Conservation (phyloP, 1,140 invertebrate species). For the Trichonephila inaurata region DNA sequence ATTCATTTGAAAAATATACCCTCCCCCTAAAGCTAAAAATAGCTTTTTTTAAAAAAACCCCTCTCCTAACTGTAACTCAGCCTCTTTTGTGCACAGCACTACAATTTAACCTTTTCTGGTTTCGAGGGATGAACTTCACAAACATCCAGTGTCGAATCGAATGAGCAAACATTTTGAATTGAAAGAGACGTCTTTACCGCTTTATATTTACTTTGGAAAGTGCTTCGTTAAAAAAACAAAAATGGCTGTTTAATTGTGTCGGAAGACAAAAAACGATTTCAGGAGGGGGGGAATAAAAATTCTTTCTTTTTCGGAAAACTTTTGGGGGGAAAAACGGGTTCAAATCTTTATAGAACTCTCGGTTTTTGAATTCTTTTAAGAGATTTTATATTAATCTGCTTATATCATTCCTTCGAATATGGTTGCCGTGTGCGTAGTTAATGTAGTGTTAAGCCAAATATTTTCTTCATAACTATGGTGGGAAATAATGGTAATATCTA, state of each 20-base stretch:
- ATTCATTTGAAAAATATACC: too few species aligned
- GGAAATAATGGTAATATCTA: too few species aligned
- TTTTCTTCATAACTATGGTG: too few species aligned
- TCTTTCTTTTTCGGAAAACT: not conserved
- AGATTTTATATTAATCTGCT: too few species aligned
- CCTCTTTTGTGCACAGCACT: not conserved
- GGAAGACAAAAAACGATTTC: not conserved
- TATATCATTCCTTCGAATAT: too few species aligned
- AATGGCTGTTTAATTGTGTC: not conserved
- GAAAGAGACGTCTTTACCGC: not conserved
- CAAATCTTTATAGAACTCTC: too few species aligned
- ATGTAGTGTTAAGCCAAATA: too few species aligned
- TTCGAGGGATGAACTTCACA: not conserved
- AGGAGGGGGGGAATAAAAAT: not conserved
- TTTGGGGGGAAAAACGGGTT: too few species aligned
- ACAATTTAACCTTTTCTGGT: not conserved
- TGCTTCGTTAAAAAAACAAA: not conserved
- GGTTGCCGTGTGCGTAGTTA: too few species aligned
- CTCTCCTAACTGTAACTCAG: not conserved
- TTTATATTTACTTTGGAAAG: not conserved
- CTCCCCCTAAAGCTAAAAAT: too few species aligned
- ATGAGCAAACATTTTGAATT: not conserved
- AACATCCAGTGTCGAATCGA: not conserved
- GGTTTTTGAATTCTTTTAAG: too few species aligned
- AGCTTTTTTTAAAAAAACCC: too few species aligned